These are phyloP conservation scores for Agrotis puta DNA, from an alignment of 2,888 invertebrate genomes.

Conservation along the genomic window DNA sequence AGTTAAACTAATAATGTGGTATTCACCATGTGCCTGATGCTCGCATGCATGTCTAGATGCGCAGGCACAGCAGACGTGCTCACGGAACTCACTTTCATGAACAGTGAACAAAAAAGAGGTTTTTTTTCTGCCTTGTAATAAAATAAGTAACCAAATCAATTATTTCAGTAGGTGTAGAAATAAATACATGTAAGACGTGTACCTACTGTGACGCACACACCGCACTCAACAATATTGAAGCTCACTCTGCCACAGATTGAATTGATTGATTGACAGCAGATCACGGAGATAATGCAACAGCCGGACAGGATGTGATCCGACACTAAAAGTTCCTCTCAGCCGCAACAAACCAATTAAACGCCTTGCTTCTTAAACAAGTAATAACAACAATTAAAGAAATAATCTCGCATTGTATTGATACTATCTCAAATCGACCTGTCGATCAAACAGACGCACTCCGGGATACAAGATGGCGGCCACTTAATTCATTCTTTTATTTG, in stretches of 20 bases:
- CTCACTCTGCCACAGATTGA: conserved; percentile 11
- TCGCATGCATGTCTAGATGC: not conserved
- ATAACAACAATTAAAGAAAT: conserved; percentile 57
- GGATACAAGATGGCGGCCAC: conserved; percentile 48
- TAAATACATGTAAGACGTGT: too few relatives aligned
- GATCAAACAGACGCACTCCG: conserved; percentile 44
- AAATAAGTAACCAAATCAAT: too few relatives aligned
- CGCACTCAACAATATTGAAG: not conserved
- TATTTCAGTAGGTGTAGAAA: not conserved
- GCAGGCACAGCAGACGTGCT: not conserved
- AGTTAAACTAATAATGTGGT: not conserved
- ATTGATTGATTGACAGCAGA: conserved; percentile 27
- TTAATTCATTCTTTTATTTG: conserved; percentile 62
- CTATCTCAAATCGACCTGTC: conserved; percentile 53
- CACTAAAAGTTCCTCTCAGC: conserved; percentile 9
- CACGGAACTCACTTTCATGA: not conserved
- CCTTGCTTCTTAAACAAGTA: conserved; percentile 43
- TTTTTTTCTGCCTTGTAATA: too few relatives aligned
- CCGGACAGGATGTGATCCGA: conserved; percentile 20
- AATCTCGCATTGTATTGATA: conserved; percentile 47
- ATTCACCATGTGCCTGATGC: not conserved
- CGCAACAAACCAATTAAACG: conserved; percentile 42
- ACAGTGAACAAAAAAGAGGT: not conserved
- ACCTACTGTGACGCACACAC: not conserved
- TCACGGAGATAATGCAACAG: not conserved